phyloP scores from a whole-genome alignment of 2,797 vertebrate species.

The Hapalemur alaotrensis region DNA sequence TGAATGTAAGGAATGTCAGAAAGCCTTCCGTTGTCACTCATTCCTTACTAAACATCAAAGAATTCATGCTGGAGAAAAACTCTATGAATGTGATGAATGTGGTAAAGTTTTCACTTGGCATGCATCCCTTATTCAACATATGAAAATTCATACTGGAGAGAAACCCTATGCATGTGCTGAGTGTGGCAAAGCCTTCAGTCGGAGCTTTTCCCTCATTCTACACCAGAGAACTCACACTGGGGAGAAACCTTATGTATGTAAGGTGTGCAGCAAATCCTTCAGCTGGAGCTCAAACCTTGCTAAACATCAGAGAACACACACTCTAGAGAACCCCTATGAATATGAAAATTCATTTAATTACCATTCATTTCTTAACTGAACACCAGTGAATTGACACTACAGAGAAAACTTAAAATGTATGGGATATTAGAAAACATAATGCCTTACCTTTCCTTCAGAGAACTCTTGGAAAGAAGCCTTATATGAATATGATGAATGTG shows the following conservation, averaged over 20 bases:
- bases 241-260: conserved; percentile 70
- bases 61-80: conserved; percentile 78
- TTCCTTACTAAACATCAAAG: conserved; percentile 74
- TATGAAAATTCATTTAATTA: conserved; percentile 58
- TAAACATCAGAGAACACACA: conserved; percentile 69
- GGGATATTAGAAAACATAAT: not conserved
- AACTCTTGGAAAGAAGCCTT: conserved; percentile 31
- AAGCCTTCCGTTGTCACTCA: conserved; percentile 70
- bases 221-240: conserved; percentile 74
- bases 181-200: conserved; percentile 70
- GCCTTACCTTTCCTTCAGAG: conserved; percentile 47
- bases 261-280: conserved; percentile 67
- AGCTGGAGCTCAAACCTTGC: conserved; percentile 74
- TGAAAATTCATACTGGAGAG: conserved; percentile 68
- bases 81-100: conserved; percentile 74
- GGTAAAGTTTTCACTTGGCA: conserved; percentile 77
- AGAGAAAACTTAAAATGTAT: not conserved
- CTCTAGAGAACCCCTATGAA: conserved; percentile 41
- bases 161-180: conserved; percentile 62
- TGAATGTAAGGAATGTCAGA: conserved; percentile 69
- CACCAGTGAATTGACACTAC: not conserved
- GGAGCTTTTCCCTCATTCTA: conserved; percentile 71
- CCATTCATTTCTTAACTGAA: conserved; percentile 38
- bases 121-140: conserved; percentile 74
- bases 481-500: not conserved